These are phyloP conservation scores for Amphipoea oculea DNA, from an alignment of 2,888 invertebrate species.

Conservation along the genomic window DNA sequence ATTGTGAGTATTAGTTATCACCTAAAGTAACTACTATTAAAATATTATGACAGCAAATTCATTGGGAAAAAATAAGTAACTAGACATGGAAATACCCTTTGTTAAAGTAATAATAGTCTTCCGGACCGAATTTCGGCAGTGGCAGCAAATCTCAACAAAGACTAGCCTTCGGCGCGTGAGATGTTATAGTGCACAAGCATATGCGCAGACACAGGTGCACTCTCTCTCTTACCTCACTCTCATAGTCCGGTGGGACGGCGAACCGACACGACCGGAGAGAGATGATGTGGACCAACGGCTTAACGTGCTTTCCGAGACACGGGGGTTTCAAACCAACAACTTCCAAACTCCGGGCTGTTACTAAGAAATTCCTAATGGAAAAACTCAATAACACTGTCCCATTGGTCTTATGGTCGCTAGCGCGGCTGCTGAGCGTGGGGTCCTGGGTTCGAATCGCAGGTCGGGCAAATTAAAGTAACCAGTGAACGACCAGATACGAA, in stretches of 20 bases:
- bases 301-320: not conserved
- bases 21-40: not conserved
- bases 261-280: not conserved
- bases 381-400: not conserved
- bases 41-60: not conserved
- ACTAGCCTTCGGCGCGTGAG: not conserved
- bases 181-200: not conserved
- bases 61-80: not conserved
- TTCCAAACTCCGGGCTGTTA: not conserved
- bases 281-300: not conserved
- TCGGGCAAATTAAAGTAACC: not conserved
- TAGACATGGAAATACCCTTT: not conserved
- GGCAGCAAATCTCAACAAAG: not conserved
- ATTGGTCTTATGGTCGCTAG: not conserved
- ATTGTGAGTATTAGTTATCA: conserved; percentile 85
- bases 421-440: not conserved
- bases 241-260: not conserved
- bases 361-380: not conserved
- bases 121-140: not conserved
- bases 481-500: not conserved
- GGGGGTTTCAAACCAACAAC: not conserved
- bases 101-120: not conserved
- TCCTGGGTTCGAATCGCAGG: not conserved
- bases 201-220: not conserved
- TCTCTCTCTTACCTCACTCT: not conserved